Conservation (phyloP, 2,113 vertebrate genomes). For the Vanacampus margaritifer region DNA sequence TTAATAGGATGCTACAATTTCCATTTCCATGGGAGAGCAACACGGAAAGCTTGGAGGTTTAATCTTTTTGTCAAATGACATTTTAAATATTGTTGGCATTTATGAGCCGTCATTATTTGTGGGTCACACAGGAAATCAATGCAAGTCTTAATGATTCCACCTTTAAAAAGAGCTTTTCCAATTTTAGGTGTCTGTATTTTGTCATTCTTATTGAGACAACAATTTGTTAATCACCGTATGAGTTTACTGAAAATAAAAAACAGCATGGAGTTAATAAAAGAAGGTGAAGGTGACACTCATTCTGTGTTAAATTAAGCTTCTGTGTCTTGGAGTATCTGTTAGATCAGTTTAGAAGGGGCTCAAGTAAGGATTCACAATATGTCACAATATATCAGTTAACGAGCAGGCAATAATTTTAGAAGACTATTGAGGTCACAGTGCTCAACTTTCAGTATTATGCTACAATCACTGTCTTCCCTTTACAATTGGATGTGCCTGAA, state of each 20-base stretch:
- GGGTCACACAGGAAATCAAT: background rate
- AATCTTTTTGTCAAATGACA: background rate
- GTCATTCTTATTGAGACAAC: no score
- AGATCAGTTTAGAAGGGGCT: conserved; percentile 55
- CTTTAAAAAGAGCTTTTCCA: background rate
- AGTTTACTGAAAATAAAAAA: background rate
- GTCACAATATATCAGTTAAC: conserved; percentile 58
- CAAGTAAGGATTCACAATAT: conserved; percentile 62
- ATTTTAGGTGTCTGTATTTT: background rate
- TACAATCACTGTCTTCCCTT: conserved; percentile 57
- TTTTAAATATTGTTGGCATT: background rate
- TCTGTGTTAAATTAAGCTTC: background rate
- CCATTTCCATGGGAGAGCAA: background rate
- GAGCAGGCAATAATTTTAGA: conserved; percentile 51
- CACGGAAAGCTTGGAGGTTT: background rate
- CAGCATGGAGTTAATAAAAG: background rate
- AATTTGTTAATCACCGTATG: background rate
- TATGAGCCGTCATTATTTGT: background rate
- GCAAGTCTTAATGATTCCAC: background rate
- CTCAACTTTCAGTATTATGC: conserved; percentile 55
- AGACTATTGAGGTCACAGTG: conserved; percentile 42
- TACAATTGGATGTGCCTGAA: background rate
- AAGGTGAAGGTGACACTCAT: background rate
- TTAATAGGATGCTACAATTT: background rate
- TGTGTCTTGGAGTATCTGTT: conserved; percentile 51